Evolutionary conservation across 2,888 invertebrate species (phyloP), one percentile per base, ranked within the genome.

Genomic region (Operophtera brumata): DNA sequence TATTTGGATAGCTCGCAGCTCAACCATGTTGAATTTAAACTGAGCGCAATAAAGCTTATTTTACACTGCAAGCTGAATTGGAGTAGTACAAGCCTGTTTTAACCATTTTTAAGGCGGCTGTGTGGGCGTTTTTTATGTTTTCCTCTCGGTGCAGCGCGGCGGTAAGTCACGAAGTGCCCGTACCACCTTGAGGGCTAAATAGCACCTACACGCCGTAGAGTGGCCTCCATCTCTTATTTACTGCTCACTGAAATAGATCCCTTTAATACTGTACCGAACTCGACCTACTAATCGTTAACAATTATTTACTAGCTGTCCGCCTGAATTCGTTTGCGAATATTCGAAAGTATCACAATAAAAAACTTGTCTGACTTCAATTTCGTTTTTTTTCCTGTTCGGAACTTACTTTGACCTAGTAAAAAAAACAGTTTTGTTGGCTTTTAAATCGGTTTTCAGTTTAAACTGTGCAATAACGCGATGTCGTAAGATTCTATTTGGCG

Each of bases 181-280:
- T 68, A 67, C 85, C 86, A 84, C 86, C 88, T 86, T 84, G 84
- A 80, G 87, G 86, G 84, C 85, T 86, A 86, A 87, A 85, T 86
- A 86, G 82, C 87, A 85, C 88, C 86, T 83, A 84, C 80, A 75
- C 66, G 65, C 65, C 47, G 59, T 71, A 62, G 56, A 62, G 59
- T 54, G 54, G 45, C 57, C 59, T 65, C 72, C 66, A 62, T 65
- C 66, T 67, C 71, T 75, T 80, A 73, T 78, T 78, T 77, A 80
- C 75, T 70, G 66, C 63, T 64, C 63, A 72, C 71, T 70, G 62
- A 60, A 67, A 67, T 66, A 65, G 57, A 65, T 59, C 58, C 48
- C 28, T 55, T 49, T 52, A 45, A 57, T 54, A 56, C 25, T 42
- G 14, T 37, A 8, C 32, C 20, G 30, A 14, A 13, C 39, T 28